These are phyloP conservation scores for Cosmia trapezina DNA, from an alignment of 2,888 invertebrate species.

Conservation along the genomic window DNA sequence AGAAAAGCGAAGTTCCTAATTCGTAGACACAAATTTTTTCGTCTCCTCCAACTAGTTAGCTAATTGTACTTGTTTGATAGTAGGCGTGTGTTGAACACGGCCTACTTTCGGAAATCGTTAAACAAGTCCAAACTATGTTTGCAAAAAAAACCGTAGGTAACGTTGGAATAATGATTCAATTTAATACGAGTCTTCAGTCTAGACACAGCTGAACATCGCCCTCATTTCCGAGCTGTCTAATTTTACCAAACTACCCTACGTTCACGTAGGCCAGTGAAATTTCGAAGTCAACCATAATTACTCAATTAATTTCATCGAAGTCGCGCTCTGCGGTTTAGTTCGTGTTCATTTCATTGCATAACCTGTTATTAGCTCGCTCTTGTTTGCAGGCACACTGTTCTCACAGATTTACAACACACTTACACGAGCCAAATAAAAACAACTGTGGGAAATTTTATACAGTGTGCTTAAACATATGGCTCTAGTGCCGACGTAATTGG, in stretches of 20 bases:
- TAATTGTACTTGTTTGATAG: slow-evolving; percentile 37
- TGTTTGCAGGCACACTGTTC: slow-evolving; percentile 78
- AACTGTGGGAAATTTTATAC: slow-evolving; percentile 79
- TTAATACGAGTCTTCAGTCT: slow-evolving; percentile 38
- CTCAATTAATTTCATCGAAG: slow-evolving; percentile 79
- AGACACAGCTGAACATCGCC: slow-evolving; percentile 55
- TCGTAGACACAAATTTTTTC: neutral
- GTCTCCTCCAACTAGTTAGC: slow-evolving; percentile 9
- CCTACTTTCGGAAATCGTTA: slow-evolving; percentile 30
- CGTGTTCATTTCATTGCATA: slow-evolving; percentile 79
- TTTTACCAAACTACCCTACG: slow-evolving; percentile 58
- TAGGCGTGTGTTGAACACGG: slow-evolving; percentile 25
- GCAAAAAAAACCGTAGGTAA: slow-evolving; percentile 25
- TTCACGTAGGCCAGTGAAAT: slow-evolving; percentile 66
- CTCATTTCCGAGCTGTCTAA: slow-evolving; percentile 69
- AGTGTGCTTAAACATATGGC: slow-evolving; percentile 72
- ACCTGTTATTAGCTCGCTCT: slow-evolving; percentile 82
- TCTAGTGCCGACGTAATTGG: slow-evolving; percentile 65
- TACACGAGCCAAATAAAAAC: slow-evolving; percentile 75
- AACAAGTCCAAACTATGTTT: slow-evolving; percentile 29
- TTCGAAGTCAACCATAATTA: slow-evolving; percentile 77
- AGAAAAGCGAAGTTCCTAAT: slow-evolving; percentile 20
- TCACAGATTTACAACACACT: slow-evolving; percentile 80
- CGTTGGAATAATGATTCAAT: slow-evolving; percentile 46
- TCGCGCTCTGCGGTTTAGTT: slow-evolving; percentile 71